Evolutionary conservation across 92 coral and sea anemone species (phyloP), one percentile per base, ranked within the genome.

Genomic region (Chrysogorgia sp.): DNA sequence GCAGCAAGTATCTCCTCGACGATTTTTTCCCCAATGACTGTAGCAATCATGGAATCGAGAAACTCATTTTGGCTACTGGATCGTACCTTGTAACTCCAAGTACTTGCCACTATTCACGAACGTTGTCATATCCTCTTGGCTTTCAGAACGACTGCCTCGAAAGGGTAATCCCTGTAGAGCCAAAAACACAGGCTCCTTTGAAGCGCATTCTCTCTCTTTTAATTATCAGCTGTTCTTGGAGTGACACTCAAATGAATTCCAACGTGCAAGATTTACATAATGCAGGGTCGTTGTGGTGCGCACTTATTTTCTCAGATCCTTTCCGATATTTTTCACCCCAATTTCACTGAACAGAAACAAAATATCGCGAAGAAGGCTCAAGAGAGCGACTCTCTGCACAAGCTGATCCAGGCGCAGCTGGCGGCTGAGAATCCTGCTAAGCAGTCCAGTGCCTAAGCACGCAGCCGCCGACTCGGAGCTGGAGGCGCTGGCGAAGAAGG

Each of bases 91-190:
- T 28, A 67, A 41, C 48, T 67, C 53, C 30, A 37, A 37, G 40
- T 67, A 67, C 21, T 67, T 37, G 34, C 74, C 55, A 35, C 53
- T 35, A 41, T 41, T 35, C 45, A 34, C 23, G 23, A 63, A 63
- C 40, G 45, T 31, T 63, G 70, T 63, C 45, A 31, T 60, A 24
- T 60, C 67, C 12, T 23, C 63, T 57, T 57, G 63, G 41, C 24
- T 63, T 63, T 63, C 45, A 63, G 23, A 31, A 63, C 45, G 70
- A 63, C 45, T 15, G 40, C 70, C 70, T 63, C 70, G 70, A 63
- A 63, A 63, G 24, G 41, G 70, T 63, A 63, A 63, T 63, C 70
- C 70, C 70, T 63, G 70, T 12, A 63, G 45, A 63, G 70, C 70
- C 70, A 63, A 63, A 63, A 63, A 63, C 41, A 63, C 43, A 30